Conservation (phyloP, 1,140 invertebrate genomes). For the Drosophila rhopaloa region DNA sequence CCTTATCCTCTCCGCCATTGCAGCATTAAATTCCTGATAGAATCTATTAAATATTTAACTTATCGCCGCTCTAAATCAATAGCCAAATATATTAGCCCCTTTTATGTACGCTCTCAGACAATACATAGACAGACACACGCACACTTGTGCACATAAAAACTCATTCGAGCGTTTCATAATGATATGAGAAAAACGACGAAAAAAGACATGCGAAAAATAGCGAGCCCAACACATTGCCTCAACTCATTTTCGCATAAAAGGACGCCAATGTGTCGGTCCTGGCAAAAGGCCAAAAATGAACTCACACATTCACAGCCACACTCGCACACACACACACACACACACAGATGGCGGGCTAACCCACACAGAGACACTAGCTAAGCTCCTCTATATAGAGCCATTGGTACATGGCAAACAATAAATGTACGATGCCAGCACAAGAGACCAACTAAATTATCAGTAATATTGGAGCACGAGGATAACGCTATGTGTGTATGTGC, state of each 20-base stretch:
- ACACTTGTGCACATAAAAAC: constrained; percentile 55
- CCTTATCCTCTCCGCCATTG: not conserved
- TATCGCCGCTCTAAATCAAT: constrained; percentile 63
- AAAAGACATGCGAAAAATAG: constrained; percentile 57
- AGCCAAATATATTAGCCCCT: constrained; percentile 44
- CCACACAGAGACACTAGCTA: constrained; percentile 10
- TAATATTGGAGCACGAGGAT: constrained; percentile 65
- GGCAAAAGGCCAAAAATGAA: constrained; percentile 79
- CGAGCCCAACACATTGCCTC: constrained; percentile 72
- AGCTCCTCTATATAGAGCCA: constrained; percentile 51
- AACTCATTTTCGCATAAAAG: constrained; percentile 81
- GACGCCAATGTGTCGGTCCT: constrained; percentile 77
- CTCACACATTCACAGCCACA: constrained; percentile 12
- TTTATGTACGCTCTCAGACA: constrained; percentile 12
- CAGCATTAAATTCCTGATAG: constrained; percentile 45
- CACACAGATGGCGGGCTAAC: constrained; percentile 19
- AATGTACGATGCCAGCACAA: constrained; percentile 70
- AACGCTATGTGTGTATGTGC: constrained; percentile 18
- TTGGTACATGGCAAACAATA: constrained; percentile 66
- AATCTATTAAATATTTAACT: constrained; percentile 60
- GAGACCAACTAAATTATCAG: constrained; percentile 83
- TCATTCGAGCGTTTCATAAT: constrained; percentile 80
- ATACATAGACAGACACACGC: constrained; percentile 19
- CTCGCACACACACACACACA: constrained; percentile 11
- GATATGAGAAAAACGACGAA: constrained; percentile 37